Evolutionary conservation across 2,888 invertebrate genomes (phyloP), one percentile per base, ranked within the genome.

Genomic region (Campaea margaritaria): DNA sequence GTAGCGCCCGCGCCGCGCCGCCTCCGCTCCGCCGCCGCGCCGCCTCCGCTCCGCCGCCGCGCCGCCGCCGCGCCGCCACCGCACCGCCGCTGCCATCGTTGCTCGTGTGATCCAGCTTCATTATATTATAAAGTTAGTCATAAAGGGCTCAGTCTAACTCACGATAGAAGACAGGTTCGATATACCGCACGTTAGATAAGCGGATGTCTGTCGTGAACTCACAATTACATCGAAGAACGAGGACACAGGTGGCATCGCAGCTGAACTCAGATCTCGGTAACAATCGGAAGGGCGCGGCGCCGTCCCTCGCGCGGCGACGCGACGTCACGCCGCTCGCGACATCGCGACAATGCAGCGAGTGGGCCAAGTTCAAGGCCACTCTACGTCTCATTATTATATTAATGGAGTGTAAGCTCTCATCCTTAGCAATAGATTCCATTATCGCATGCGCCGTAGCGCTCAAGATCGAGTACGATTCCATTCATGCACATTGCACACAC

Each of bases 291-390:
- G 21, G 21, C 21, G 21, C 21, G 2, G 21, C 21, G 21, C 21
- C 21, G 21, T 21, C 21, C 5, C 21, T 21, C 21, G 21, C 21
- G 21, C 5, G 21, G 21, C 5, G 21, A 21, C 21, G 34, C 9
- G 5, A 31, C 31, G 31, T 7, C 31, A 9, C 31, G n/a, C n/a
- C n/a, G n/a, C n/a, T n/a, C n/a, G n/a, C n/a, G n/a, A n/a, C n/a
- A n/a, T 31, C 31, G 31, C 31, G 36, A n/a, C 36, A 12, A 12
- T 36, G 43, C 27, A 14, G 15, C 31, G 43, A 2, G 21, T 1
- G 42, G 13, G 11, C 50, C 48, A 55, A 64, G 60, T 58, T 61
- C 55, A 64, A 60, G 41, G 58, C 43, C 50, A 39, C 27, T 48
- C 34, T 31, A 31, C 8, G 31, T 31, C 7, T 31, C 7, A 31